A percentile compares a stretch with the other conserved stretches of the same genome.
These are phyloP conservation scores for Charanyca ferruginea DNA, from an alignment of 2,888 invertebrate genomes.

Conservation along the genomic window DNA sequence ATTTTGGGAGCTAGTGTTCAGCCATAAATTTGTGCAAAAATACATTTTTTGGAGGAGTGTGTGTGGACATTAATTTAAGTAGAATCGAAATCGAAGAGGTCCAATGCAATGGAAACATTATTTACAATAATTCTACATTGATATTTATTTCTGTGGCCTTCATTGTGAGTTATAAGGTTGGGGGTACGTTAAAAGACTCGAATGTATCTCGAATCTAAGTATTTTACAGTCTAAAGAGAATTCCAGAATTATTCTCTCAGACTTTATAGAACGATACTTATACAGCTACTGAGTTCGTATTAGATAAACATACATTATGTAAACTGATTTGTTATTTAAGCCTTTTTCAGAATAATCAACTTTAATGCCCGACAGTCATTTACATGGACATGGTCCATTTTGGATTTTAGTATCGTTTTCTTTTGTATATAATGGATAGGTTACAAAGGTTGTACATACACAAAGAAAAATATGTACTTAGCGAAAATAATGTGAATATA, in stretches of 20 bases:
- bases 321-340: no score
- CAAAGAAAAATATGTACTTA: neutral
- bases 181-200: conserved; percentile 34
- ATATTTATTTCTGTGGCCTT: conserved; percentile 54
- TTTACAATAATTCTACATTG: conserved; percentile 53
- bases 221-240: conserved; percentile 27
- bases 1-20: no score
- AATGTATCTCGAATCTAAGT: conserved; percentile 21
- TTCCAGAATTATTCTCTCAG: conserved; percentile 9
- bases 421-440: neutral
- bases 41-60: no score
- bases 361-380: no score
- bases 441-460: no score
- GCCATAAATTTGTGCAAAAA: no score
- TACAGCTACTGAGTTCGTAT: neutral
- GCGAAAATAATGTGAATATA: neutral
- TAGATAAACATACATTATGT: neutral
- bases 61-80: conserved; percentile 34
- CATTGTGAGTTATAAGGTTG: conserved; percentile 53
- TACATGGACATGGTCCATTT: no score
- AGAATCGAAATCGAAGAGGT: conserved; percentile 29
- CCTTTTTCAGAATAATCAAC: no score
- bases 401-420: no score
- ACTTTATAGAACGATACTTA: neutral
- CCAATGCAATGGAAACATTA: conserved; percentile 49